Evolutionary conservation across 2,888 invertebrate genomes (phyloP), one percentile per base, ranked within the genome.

Genomic region (Drosophila maculinotata): DNA sequence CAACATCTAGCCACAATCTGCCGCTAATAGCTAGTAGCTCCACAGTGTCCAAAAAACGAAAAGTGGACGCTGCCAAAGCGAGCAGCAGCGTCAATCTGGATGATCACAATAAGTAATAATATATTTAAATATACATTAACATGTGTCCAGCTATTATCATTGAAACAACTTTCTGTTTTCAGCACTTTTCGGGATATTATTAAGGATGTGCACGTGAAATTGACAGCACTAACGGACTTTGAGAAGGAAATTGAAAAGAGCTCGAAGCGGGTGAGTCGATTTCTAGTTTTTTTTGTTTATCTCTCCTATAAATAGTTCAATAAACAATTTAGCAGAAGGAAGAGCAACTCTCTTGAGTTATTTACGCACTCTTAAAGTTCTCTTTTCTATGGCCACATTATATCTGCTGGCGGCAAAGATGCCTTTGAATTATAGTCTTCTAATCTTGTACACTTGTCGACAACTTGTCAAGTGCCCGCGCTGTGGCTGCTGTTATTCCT

Each of bases 191-290:
- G 92, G 65, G 91, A 91, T 86, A 82, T 91, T 49, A 90, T 91
- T 35, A 91, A 91, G 75, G 91, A 91, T 78, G 90, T 91, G 12
- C 90, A 90, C 20, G 91, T 92, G 12, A 88, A 91, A n/a, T 65
- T 91, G 56, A 90, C 91, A 15, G 90, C 91, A 7, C 67, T 91
- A 23, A 90, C 90, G 3, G 92, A 91, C 63, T 90, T 90, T 64
- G 85, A 88, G 54, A 89, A 87, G 54, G 91, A 91, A 78, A 85
- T 88, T 47, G 91, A 91, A 64, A 91, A 90, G 67, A 88, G 85
- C 63, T 88, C 90, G 1, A 91, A 91, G 48, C 89, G 91, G 88
- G 90, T 91, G 65, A 89, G 89, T 89, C 9, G 14, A 23, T n/a
- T 17, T 9, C 8, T 35, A 35, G 28, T 9, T 36, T 49, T 76